These are phyloP conservation scores for Mycetomoellerius zeteki DNA, from an alignment of 1,140 invertebrate species.

Conservation along the genomic window DNA sequence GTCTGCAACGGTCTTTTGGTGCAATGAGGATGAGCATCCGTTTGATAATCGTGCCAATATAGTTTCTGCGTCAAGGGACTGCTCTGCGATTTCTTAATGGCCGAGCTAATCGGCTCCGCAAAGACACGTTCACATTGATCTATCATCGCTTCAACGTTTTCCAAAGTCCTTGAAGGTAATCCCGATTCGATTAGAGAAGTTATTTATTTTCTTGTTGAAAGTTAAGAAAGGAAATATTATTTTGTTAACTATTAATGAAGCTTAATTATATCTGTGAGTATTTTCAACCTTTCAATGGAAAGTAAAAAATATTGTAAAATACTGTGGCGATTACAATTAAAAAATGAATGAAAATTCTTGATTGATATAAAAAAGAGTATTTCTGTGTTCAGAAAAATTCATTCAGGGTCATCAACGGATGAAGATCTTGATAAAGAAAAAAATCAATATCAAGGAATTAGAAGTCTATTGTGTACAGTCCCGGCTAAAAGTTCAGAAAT, in stretches of 20 bases:
- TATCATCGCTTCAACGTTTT: conserved; percentile 66
- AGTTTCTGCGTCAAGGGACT: conserved; percentile 47
- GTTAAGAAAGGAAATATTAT: neutral
- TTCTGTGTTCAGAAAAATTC: neutral
- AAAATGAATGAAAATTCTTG: neutral
- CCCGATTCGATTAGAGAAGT: neutral
- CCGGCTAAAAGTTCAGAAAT: no score
- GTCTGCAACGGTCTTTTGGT: conserved; percentile 33
- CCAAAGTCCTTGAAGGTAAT: conserved; percentile 41
- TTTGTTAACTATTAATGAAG: neutral
- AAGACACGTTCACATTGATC: conserved; percentile 55
- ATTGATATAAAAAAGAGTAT: neutral
- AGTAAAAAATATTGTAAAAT: neutral
- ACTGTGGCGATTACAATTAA: neutral
- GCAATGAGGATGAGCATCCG: neutral
- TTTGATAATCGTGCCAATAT: neutral
- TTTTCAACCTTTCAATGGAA: neutral
- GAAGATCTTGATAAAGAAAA: neutral
- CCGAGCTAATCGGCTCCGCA: neutral
- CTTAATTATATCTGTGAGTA: neutral
- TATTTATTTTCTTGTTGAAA: neutral
- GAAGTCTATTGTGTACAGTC: neutral
- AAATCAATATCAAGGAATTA: neutral
- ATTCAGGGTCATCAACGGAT: neutral
- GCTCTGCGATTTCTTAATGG: conserved; percentile 60